Conservation (phyloP, 2,113 vertebrate species). For the Scartelaos histophorus region DNA sequence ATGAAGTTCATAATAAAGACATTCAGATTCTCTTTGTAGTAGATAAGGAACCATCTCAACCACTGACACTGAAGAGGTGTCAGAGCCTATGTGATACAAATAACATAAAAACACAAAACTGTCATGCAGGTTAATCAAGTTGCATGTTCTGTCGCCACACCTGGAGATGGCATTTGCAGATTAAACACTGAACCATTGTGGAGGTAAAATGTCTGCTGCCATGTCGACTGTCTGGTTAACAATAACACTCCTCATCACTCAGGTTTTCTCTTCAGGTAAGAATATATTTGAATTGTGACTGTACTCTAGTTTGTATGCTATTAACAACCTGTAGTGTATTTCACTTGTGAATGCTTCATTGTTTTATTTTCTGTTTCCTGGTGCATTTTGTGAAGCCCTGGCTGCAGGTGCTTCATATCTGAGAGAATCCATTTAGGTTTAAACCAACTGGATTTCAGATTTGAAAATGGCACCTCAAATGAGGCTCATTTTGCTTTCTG, state of each 20-base stretch:
- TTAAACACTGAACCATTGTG: not conserved
- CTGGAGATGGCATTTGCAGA: not conserved
- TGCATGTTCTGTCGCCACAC: not conserved
- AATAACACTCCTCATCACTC: not conserved
- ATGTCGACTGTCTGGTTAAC: not conserved
- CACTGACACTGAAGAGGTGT: too few species aligned
- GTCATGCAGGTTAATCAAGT: not conserved
- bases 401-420: too few species aligned
- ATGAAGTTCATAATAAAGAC: not conserved
- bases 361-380: not conserved
- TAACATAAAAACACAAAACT: not conserved
- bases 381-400: too few species aligned
- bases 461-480: too few species aligned
- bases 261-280: slow-evolving; percentile 13
- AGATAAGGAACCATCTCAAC: too few species aligned
- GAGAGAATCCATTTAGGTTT: too few species aligned
- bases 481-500: too few species aligned
- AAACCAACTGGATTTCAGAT: too few species aligned
- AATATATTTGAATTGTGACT: not conserved
- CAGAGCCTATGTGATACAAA: not conserved
- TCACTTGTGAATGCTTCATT: not conserved
- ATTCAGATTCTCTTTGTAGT: too few species aligned
- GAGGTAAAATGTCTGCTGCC: not conserved
- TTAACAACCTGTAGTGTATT: not conserved
- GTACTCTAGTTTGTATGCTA: not conserved